Evolutionary conservation across 2,888 invertebrate genomes (phyloP), one percentile per base, ranked within the genome.

Genomic region (Melinaea menophilus): DNA sequence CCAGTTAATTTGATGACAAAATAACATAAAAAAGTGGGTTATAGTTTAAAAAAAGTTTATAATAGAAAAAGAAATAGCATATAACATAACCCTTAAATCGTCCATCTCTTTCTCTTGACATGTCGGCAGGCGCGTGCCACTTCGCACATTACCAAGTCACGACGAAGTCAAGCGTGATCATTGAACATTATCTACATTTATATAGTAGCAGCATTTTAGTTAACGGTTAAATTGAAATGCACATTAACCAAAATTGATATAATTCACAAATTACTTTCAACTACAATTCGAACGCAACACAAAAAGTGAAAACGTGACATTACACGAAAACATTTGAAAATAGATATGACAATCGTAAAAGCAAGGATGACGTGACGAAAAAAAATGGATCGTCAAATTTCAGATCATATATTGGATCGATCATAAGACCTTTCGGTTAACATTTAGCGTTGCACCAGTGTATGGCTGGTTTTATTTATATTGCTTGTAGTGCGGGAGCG

Each of bases 401-500:
- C 13, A 37, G 48, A 13, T 61, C 45, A 56, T 65, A 85, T 84
- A 83, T 82, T 76, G 76, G 83, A 79, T 81, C 86, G 87, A 87
- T 86, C 87, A 69, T 75, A 76, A 81, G 86, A 86, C 88, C 88
- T 88, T 86, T 78, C 80, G 84, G 83, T 45, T 67, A 67, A 82
- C 85, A 85, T 86, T 87, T 85, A 85, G 22, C 85, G 86, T 86
- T 81, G 83, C 75, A 76, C 73, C 75, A 77, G 79, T 78, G 75
- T 77, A 81, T 81, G 78, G 79, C 78, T 78, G 79, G 81, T 81
- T 87, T 88, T 89, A 88, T 89, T 88, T 89, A 88, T 88, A 89
- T 86, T 82, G 82, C 79, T 81, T 79, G 84, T 84, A 85, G 85
- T 83, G 88, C 87, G 83, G 89, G 84, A 87, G 90, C 89, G 86